Evolutionary conservation across 2,797 vertebrate species (phyloP).

Genomic region (Lutjanus campechanus): DNA sequence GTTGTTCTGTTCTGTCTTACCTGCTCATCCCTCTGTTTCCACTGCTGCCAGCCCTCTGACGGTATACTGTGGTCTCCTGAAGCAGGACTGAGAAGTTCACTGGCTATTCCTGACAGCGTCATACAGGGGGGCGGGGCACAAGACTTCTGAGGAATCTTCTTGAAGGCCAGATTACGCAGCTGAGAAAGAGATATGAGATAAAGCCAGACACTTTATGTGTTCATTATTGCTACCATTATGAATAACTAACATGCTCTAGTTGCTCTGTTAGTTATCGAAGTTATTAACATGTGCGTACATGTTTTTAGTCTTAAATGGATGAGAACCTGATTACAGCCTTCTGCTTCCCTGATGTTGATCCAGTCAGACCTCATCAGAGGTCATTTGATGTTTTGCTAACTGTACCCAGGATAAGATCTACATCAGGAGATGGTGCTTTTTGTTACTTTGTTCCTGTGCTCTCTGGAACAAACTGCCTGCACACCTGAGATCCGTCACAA

Average conservation of each 20-base stretch:
- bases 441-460: not conserved
- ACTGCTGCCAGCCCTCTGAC: conserved; percentile 93
- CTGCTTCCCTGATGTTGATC: not conserved
- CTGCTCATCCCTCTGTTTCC: conserved; percentile 95
- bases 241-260: not conserved
- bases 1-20: conserved; percentile 69
- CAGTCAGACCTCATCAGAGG: not conserved
- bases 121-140: conserved; percentile 70
- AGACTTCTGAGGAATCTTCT: conserved; percentile 95
- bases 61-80: conserved; percentile 74
- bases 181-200: conserved; percentile 63
- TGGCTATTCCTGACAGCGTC: conserved; percentile 85
- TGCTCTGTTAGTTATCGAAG: not conserved
- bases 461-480: not conserved
- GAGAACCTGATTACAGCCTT: not conserved
- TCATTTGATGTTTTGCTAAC: not conserved
- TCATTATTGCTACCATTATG: not conserved
- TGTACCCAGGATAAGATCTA: not conserved
- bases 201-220: not conserved
- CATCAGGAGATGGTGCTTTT: not conserved
- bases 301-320: not conserved
- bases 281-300: not conserved
- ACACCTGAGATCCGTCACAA: not conserved
- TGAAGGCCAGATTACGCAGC: conserved; percentile 96
- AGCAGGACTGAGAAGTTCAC: conserved; percentile 84